Conservation (phyloP, 1,140 invertebrate genomes). For the Drosophila micromelanica region DNA sequence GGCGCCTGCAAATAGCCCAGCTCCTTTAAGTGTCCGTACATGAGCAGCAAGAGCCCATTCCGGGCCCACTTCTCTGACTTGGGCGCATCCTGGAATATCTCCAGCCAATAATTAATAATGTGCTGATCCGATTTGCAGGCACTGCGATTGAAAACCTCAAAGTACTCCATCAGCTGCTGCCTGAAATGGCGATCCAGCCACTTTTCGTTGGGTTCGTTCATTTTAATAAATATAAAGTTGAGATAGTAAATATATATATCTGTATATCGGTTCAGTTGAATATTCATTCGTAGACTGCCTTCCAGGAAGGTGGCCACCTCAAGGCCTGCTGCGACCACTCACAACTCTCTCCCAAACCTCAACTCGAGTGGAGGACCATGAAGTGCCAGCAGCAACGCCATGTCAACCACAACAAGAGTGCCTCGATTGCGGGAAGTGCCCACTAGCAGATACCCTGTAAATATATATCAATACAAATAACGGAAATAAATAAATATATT, state of each 20-base stretch:
- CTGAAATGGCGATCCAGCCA: slow-evolving; percentile 53
- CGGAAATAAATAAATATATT: no score
- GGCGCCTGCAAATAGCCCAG: slow-evolving; percentile 42
- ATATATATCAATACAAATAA: no score
- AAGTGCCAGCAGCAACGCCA: slow-evolving; percentile 41
- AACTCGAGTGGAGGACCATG: slow-evolving; percentile 29
- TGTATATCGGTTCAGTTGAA: background rate
- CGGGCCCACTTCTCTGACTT: slow-evolving; percentile 51
- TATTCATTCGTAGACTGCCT: slow-evolving; percentile 12
- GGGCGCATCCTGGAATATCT: slow-evolving; percentile 24
- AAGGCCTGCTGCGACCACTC: slow-evolving; percentile 27
- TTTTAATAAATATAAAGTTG: slow-evolving; percentile 1
- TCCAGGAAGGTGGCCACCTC: background rate
- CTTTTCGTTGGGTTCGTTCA: slow-evolving; percentile 38
- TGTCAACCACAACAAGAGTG: slow-evolving; percentile 40
- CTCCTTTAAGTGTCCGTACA: slow-evolving; percentile 55
- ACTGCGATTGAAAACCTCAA: background rate
- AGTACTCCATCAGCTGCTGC: slow-evolving; percentile 21
- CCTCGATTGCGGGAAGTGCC: no score
- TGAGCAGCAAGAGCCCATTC: slow-evolving; percentile 50
- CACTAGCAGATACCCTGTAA: no score
- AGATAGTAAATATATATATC: background rate
- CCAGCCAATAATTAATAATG: slow-evolving; percentile 48
- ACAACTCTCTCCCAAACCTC: slow-evolving; percentile 33
- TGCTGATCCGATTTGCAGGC: slow-evolving; percentile 41